Conservation (phyloP, 2,113 vertebrate genomes). For the Eonycteris spelaea region DNA sequence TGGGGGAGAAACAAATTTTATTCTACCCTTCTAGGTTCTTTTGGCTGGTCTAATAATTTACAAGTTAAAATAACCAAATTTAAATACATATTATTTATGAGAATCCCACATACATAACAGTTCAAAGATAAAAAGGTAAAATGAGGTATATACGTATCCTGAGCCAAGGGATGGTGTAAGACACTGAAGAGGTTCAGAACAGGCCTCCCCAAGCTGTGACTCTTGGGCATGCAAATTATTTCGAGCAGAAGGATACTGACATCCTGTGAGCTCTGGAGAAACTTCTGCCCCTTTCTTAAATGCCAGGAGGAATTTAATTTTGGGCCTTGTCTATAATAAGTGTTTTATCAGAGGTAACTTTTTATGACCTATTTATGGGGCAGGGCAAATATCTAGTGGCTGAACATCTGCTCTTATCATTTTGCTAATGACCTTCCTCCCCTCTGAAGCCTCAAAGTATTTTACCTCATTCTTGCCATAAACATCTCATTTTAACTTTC, state of each 20-base stretch:
- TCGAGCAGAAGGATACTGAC: no score
- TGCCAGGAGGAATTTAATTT: not conserved
- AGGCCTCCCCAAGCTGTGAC: not conserved
- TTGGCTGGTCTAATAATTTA: not conserved
- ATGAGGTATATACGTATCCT: not conserved
- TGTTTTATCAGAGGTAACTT: not conserved
- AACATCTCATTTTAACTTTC: not conserved
- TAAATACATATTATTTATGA: not conserved
- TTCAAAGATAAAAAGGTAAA: not conserved
- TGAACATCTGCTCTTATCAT: not conserved
- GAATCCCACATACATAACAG: not conserved
- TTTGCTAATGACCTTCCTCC: not conserved
- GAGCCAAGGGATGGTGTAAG: not conserved
- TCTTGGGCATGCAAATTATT: no score
- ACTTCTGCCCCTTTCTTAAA: not conserved
- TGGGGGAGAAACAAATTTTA: not conserved
- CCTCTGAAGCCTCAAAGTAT: not conserved
- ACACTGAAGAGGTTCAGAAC: not conserved
- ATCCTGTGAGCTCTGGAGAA: not conserved
- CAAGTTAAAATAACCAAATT: not conserved
- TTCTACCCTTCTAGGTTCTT: not conserved
- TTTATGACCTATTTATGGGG: not conserved
- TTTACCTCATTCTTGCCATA: not conserved
- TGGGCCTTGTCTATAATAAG: not conserved
- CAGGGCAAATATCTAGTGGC: not conserved